These are phyloP conservation scores for Drosophila hawaiiensis DNA, from an alignment of 2,888 invertebrate species.

Conservation along the genomic window DNA sequence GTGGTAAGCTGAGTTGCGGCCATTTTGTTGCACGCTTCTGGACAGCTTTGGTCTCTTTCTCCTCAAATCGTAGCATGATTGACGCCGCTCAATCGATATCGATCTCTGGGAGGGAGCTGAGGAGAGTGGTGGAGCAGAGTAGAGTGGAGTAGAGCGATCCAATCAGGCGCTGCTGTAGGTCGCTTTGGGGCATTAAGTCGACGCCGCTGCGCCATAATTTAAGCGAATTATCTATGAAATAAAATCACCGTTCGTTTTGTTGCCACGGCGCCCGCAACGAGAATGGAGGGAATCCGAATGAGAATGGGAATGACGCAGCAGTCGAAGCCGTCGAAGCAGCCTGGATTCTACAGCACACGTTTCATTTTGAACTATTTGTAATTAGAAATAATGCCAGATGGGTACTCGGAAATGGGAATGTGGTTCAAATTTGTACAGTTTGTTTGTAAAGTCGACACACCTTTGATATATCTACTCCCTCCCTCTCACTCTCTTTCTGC, in stretches of 20 bases:
- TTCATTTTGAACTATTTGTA: conserved; percentile 60
- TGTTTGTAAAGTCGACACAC: conserved; percentile 56
- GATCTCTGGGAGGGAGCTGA: conserved; percentile 21
- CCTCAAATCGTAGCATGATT: conserved; percentile 62
- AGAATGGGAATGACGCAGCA: conserved; percentile 50
- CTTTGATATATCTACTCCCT: conserved; percentile 11
- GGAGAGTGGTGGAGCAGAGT: not conserved
- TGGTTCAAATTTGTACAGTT: conserved; percentile 12
- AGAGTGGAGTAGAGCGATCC: conserved; percentile 41
- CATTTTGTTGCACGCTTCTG: conserved; percentile 46
- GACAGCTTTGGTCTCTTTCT: conserved; percentile 30
- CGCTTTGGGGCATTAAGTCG: conserved; percentile 74
- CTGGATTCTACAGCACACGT: conserved; percentile 35
- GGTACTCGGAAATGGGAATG: conserved; percentile 3
- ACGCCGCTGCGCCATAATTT: conserved; percentile 79
- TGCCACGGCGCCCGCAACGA: conserved; percentile 52
- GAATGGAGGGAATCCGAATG: conserved; percentile 19
- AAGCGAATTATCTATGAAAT: conserved; percentile 82
- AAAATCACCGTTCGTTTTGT: conserved; percentile 75
- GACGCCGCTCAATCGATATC: conserved; percentile 61
- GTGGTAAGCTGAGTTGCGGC: conserved; percentile 34
- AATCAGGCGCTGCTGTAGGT: conserved; percentile 81
- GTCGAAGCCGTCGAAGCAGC: not conserved
- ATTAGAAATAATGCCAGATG: conserved; percentile 62
- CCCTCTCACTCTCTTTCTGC: not conserved